Evolutionary conservation across 1,140 invertebrate species (phyloP).

Genomic region (Listronotus bonariensis): DNA sequence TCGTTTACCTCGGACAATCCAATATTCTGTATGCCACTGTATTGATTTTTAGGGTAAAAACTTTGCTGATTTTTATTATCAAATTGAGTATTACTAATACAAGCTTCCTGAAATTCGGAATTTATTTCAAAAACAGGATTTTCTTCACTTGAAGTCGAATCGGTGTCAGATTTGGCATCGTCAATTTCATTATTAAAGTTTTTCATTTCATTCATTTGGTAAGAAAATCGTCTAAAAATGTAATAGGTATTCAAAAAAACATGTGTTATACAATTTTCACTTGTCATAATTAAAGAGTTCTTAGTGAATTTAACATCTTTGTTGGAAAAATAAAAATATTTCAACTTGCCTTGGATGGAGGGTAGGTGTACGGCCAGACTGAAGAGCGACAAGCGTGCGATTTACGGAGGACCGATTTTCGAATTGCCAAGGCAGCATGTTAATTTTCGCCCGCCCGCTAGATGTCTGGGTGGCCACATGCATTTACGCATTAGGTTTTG

Average conservation of each 20-base stretch:
- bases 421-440: too few relatives aligned
- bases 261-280: too few relatives aligned
- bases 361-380: too few relatives aligned
- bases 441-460: too few relatives aligned
- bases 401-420: too few relatives aligned
- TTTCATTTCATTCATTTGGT: conserved; percentile 40
- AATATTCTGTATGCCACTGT: conserved; percentile 6
- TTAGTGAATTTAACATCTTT: too few relatives aligned
- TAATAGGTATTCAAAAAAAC: not conserved
- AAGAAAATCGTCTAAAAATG: conserved; percentile 21
- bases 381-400: too few relatives aligned
- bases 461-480: too few relatives aligned
- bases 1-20: not conserved
- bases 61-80: not conserved
- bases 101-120: not conserved
- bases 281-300: too few relatives aligned
- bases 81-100: not conserved
- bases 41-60: not conserved
- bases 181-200: conserved; percentile 16
- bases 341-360: too few relatives aligned
- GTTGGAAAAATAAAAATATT: too few relatives aligned
- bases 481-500: too few relatives aligned
- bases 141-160: not conserved
- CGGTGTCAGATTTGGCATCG: not conserved
- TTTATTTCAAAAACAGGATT: conserved; percentile 1